Percentiles rank a stretch among this genome's conserved stretches.
Conservation (phyloP, 2,113 vertebrate genomes). For the Rhinopomastus cyanomelas region DNA sequence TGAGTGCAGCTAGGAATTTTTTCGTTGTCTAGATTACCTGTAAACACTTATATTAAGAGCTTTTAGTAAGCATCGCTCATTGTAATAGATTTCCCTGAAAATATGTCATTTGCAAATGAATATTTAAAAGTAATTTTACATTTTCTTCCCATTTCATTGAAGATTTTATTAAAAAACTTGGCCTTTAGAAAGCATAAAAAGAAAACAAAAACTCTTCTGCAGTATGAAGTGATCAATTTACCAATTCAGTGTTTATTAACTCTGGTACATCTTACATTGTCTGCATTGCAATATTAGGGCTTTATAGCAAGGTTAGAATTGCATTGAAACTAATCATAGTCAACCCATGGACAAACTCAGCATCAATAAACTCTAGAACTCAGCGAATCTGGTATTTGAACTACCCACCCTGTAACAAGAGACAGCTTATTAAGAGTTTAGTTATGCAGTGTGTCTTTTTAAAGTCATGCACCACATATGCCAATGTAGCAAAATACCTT, state of each 20-base stretch:
- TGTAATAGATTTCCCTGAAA: conserved; percentile 12
- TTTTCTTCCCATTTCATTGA: not conserved
- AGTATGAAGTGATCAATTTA: not conserved
- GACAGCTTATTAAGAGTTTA: not conserved
- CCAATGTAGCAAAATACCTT: too few relatives aligned
- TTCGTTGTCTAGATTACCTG: not conserved
- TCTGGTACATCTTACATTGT: not conserved
- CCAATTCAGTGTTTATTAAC: not conserved
- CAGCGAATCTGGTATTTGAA: not conserved
- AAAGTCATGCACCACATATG: not conserved
- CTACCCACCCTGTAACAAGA: not conserved
- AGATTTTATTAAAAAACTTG: not conserved
- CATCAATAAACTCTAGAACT: not conserved
- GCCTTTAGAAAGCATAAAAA: not conserved
- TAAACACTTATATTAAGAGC: conserved; percentile 9
- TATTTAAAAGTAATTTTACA: not conserved
- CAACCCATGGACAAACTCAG: not conserved
- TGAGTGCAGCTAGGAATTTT: not conserved
- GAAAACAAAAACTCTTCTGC: not conserved
- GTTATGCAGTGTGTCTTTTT: not conserved
- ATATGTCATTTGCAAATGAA: conserved; percentile 12
- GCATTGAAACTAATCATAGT: not conserved
- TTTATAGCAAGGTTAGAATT: not conserved
- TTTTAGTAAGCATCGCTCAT: conserved; percentile 28
- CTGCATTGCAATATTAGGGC: not conserved